phyloP scores from a whole-genome alignment of 2,888 invertebrate genomes.

The Drosophila colorata region DNA sequence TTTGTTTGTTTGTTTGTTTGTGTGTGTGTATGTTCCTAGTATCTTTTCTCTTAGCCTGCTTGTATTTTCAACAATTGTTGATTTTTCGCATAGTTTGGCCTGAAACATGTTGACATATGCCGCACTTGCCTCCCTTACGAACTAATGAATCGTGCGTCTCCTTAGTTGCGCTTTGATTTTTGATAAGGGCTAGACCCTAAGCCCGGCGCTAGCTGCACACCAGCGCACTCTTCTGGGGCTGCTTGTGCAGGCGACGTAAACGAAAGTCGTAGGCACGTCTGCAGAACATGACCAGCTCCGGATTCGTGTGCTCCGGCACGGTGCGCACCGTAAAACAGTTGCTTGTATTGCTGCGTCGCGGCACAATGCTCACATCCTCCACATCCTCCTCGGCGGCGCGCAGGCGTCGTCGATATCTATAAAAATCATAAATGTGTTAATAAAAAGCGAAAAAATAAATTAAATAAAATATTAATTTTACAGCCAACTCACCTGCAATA shows the following conservation, averaged over 20 bases:
- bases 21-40: constrained; percentile 13
- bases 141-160: constrained; percentile 24
- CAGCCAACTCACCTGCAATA: constrained; percentile 92
- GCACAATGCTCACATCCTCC: constrained; percentile 91
- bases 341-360: constrained; percentile 86
- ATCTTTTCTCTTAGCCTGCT: constrained; percentile 1
- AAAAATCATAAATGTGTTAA: not conserved
- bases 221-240: constrained; percentile 82
- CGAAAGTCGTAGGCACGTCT: constrained; percentile 97
- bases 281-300: constrained; percentile 97
- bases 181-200: constrained; percentile 7
- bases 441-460: not conserved
- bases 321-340: constrained; percentile 86
- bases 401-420: constrained; percentile 93
- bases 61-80: constrained; percentile 12
- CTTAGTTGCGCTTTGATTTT: not conserved
- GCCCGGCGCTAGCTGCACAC: constrained; percentile 51
- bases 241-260: constrained; percentile 88
- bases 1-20: constrained; percentile 21
- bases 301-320: constrained; percentile 89
- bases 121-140: constrained; percentile 19
- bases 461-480: too few species aligned
- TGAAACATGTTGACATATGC: constrained; percentile 15
- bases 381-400: constrained; percentile 92
- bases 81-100: constrained; percentile 17